phyloP scores from a whole-genome alignment of 2,888 invertebrate species.

The Blastobasis adustella region DNA sequence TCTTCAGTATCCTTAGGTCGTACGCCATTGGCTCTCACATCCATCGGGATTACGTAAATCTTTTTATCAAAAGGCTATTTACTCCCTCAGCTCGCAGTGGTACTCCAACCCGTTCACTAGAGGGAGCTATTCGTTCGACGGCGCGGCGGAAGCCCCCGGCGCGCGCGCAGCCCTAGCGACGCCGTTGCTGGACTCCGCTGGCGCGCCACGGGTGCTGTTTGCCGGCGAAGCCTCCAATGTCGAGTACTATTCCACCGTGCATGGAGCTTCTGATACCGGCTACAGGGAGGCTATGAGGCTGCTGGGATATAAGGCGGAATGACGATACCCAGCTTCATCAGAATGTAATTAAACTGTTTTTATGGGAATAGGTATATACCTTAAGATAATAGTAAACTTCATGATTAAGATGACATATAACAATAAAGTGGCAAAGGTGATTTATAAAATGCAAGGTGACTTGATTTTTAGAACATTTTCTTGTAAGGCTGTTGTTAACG shows the following conservation, averaged over 20 bases:
- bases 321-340: too few relatives aligned
- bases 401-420: too few relatives aligned
- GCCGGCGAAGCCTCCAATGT: slow-evolving; percentile 61
- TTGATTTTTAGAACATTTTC: too few relatives aligned
- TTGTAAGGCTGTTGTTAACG: too few relatives aligned
- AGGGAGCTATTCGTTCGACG: not conserved
- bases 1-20: too few relatives aligned
- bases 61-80: slow-evolving; percentile 2
- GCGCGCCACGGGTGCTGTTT: slow-evolving; percentile 50
- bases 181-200: slow-evolving; percentile 8
- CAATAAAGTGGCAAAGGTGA: too few relatives aligned
- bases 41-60: too few relatives aligned
- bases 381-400: too few relatives aligned
- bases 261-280: slow-evolving; percentile 77
- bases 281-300: slow-evolving; percentile 67
- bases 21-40: too few relatives aligned
- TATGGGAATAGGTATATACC: too few relatives aligned
- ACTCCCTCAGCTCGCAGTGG: slow-evolving; percentile 56
- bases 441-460: too few relatives aligned
- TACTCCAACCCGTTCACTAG: not conserved
- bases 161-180: not conserved
- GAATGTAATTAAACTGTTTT: too few relatives aligned
- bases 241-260: slow-evolving; percentile 75
- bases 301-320: not conserved
- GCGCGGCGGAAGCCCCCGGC: not conserved